phyloP scores from a whole-genome alignment of 2,113 vertebrate genomes.

The Catharus fuscescens region DNA sequence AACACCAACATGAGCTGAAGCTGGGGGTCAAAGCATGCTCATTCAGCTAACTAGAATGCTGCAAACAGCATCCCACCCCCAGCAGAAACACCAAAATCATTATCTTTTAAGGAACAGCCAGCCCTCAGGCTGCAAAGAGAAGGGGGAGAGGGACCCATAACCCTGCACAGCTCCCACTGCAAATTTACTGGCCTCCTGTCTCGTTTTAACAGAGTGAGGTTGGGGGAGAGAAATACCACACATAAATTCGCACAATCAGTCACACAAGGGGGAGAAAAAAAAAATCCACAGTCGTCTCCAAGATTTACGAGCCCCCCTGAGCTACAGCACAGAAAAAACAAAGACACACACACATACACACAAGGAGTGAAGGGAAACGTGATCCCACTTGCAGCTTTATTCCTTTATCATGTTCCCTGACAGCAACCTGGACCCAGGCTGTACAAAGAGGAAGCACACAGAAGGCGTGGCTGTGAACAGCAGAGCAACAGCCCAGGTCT shows the following conservation, averaged over 20 bases:
- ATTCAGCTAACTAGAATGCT: fast-evolving
- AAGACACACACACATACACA: slow-evolving; percentile 66
- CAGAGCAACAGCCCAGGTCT: neutral
- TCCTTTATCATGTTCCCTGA: slow-evolving; percentile 46
- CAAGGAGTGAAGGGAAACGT: neutral
- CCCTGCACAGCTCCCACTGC: neutral
- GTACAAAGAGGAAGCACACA: neutral
- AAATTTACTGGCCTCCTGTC: slow-evolving; percentile 52
- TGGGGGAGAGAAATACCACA: slow-evolving; percentile 64
- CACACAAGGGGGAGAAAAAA: slow-evolving; percentile 46
- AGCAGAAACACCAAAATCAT: slow-evolving; percentile 7
- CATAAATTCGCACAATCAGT: slow-evolving; percentile 79
- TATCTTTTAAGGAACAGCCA: neutral
- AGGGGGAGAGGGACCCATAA: neutral
- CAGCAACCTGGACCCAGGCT: neutral
- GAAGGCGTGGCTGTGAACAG: neutral
- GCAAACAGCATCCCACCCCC: neutral
- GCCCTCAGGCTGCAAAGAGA: slow-evolving; percentile 33
- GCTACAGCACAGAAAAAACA: slow-evolving; percentile 72
- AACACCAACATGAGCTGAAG: neutral
- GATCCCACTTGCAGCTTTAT: slow-evolving; percentile 65
- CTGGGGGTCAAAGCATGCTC: neutral
- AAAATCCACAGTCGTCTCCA: slow-evolving; percentile 57
- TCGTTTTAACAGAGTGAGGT: neutral
- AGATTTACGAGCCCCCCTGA: slow-evolving; percentile 78